A percentile compares a stretch with the other conserved stretches of the same genome.
phyloP scores from a whole-genome alignment of 2,888 invertebrate species.

The Monoplex corrugatus region DNA sequence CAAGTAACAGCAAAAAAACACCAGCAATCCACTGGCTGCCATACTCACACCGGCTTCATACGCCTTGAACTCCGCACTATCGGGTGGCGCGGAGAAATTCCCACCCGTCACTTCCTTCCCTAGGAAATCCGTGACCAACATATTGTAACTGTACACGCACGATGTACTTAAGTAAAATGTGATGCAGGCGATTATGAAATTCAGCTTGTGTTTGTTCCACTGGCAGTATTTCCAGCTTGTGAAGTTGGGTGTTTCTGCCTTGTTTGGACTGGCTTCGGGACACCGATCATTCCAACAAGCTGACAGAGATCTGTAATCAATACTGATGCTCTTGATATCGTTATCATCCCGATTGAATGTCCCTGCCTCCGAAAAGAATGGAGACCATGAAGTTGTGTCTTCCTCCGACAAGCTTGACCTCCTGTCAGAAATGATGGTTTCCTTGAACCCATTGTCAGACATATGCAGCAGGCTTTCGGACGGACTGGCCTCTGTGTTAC shows the following conservation, averaged over 20 bases:
- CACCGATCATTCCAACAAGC: too few relatives aligned
- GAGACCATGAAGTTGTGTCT: neutral
- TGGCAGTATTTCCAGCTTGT: neutral
- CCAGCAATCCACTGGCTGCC: neutral
- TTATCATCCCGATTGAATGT: neutral
- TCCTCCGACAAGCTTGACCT: neutral
- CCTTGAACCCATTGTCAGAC: neutral
- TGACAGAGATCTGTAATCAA: too few relatives aligned
- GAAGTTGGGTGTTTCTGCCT: neutral
- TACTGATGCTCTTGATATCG: neutral
- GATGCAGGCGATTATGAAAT: neutral
- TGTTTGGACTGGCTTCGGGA: neutral
- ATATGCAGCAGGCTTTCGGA: neutral
- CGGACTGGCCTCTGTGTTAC: neutral
- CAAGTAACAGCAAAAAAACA: neutral
- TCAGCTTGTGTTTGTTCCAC: neutral
- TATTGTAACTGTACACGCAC: neutral
- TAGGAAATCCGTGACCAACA: neutral
- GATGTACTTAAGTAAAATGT: neutral
- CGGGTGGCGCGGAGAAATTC: neutral
- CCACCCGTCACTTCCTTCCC: conserved; percentile 10
- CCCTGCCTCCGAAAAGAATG: neutral
- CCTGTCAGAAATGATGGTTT: too few relatives aligned
- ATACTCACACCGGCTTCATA: conserved; percentile 1
- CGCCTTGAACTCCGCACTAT: neutral